Evolutionary conservation across 2,113 vertebrate species (phyloP).

Genomic region (Anarrhichthys ocellatus): DNA sequence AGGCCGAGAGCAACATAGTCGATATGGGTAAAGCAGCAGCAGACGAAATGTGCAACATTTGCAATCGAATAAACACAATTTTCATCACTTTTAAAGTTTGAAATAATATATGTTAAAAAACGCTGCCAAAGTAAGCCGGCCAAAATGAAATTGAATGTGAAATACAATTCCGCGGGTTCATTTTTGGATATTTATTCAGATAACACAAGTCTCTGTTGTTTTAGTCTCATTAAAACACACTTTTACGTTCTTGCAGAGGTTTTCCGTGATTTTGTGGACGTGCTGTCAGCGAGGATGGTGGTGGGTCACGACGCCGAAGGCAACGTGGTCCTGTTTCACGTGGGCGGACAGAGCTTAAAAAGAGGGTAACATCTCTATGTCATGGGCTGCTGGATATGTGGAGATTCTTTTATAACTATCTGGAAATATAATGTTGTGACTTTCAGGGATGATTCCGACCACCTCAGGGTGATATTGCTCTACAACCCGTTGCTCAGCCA

Average conservation of each 20-base stretch:
- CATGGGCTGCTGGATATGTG: not conserved
- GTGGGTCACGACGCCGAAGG: slow-evolving; percentile 90
- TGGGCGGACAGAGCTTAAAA: slow-evolving; percentile 87
- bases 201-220: not conserved
- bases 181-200: not conserved
- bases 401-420: too few relatives aligned
- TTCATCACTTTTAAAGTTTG: too few relatives aligned
- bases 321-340: slow-evolving; percentile 88
- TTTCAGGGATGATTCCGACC: too few relatives aligned
- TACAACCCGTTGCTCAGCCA: too few relatives aligned
- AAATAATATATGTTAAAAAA: too few relatives aligned
- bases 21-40: not conserved
- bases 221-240: not conserved
- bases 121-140: too few relatives aligned
- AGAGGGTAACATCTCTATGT: slow-evolving; percentile 87
- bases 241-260: not conserved
- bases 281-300: slow-evolving; percentile 89
- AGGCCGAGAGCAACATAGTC: slow-evolving; percentile 71
- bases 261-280: slow-evolving; percentile 86
- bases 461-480: too few relatives aligned
- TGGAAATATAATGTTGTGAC: too few relatives aligned
- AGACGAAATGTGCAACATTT: too few relatives aligned
- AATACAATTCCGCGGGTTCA: too few relatives aligned
- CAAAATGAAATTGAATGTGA: too few relatives aligned
- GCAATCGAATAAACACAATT: too few relatives aligned